Evolutionary conservation across 2,797 vertebrate species (phyloP), one percentile per base, ranked within the genome.

Genomic region (Danio choprae): DNA sequence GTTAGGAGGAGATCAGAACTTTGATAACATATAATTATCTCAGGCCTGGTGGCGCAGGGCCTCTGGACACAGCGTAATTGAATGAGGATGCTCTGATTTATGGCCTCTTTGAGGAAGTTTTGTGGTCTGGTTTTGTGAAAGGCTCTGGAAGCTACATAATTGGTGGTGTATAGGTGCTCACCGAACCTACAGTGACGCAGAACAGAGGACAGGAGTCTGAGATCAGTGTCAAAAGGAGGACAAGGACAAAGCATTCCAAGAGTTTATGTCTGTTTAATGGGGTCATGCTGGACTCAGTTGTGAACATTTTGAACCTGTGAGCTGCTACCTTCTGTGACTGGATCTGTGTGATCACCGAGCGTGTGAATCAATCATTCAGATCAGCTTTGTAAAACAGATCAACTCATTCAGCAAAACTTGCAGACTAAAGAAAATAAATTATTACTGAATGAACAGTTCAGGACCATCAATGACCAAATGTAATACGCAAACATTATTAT

Each of bases 21-120:
- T 76, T 79, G 62, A 74, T 62, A 68, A 77, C 74, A 73, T 68
- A 40, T 68, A 81, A 84, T 84, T 81, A 60, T 64, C 48, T 60
- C 6, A 44, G 68, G 8, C 15, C 53, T 68, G 53, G 62, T 63
- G 50, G 62, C 44, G 18, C n/a, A 11, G 68, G 36, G 59, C 59
- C 73, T 58, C 68, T 72, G 74, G 74, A 84, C 67, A 38, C 11
- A 6, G 74, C 36, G 62, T 67, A 68, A 81, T 67, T 83, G 72
- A 69, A 77, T 41, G 11, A 44, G 38, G 46, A 60, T 79, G 20
- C 71, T 79, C 55, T 79, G 71, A 83, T 83, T 79, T 75, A 83
- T 79, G 63, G 41, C 58, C 56, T 44, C 22, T 62, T 69, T 79
- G 67, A 79, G 67, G 56, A 79, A n/a, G 50, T 70, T 68, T 83